Evolutionary conservation across 2,888 invertebrate genomes (phyloP).

Genomic region (Pilophorus perplexus): DNA sequence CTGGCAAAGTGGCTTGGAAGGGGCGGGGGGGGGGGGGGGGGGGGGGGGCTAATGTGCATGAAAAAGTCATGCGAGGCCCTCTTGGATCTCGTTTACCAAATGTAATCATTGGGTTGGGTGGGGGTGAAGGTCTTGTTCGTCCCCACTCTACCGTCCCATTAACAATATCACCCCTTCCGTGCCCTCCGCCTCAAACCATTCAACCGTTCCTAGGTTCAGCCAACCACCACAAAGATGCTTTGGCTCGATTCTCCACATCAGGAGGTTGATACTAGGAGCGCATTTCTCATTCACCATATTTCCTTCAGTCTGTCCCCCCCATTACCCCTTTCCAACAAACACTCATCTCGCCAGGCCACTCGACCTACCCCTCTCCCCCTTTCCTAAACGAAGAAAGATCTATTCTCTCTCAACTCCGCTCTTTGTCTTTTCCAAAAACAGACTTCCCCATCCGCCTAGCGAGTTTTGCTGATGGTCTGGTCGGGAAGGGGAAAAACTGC

Average conservation of each 20-base stretch:
- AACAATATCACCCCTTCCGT: no score
- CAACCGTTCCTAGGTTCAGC: no score
- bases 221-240: no score
- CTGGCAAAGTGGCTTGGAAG: no score
- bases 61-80: background rate
- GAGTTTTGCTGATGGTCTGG: background rate
- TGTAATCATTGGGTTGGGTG: background rate
- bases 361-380: background rate
- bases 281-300: constrained; percentile 18
- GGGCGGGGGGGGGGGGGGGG: no score
- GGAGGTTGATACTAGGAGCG: background rate
- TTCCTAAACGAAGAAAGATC: background rate
- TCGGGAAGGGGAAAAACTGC: no score
- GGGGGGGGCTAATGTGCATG: background rate
- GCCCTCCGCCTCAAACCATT: no score
- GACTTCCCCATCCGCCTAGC: background rate
- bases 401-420: constrained; percentile 2
- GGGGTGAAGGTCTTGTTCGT: background rate
- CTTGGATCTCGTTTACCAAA: constrained; percentile 1
- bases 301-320: constrained; percentile 2
- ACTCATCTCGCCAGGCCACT: background rate
- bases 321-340: no score
- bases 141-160: no score
- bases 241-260: constrained; percentile 3
- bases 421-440: constrained; percentile 1